Base-by-base conservation (phyloP, 1,140 invertebrate genomes). In the Rhopalosiphum padi region DNA sequence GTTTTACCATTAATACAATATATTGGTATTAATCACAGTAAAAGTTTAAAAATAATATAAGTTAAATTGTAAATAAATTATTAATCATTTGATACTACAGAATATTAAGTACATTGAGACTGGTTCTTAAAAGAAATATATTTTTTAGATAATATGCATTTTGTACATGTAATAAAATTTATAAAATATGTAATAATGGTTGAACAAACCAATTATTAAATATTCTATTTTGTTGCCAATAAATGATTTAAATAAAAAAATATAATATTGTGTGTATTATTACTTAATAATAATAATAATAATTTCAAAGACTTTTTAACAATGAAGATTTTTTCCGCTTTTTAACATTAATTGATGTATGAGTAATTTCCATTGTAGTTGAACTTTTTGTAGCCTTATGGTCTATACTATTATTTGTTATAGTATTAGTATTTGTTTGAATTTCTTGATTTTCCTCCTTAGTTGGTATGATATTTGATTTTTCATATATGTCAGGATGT, bases 221-320 rank as follows among this genome's bases (percentile, higher is more conserved):
- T 25, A 89, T 41, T 89, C 22, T 89, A 55, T 55, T 89, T 55
- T 89, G 23, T 55, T 55, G 35, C 21, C 11, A 55, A 55, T 89
- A 55, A 55, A 89, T 41, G 35, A 55, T 89, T 37, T 41, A 1
- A 53, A 23, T 53, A 89, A 89, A 53, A 77, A 35, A 53, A 11
- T 55, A 37, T 89, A 41, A 15, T n/a, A 68, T 68, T 53, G 8
- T 53, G 48, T 89, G 9, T 9, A 37, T 53, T 22, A 53, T 37
- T 89, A 18, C 2, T n/a, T 4, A n/a, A n/a, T 77, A 18, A n/a
- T 68, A 35, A 51, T 5, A 43, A 51, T 48, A 53, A 15, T 89
- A 41, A 18, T 43, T 60, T 90, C 23, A 90, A 90, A 90, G 88
- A 60, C 21, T 90, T 90, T 90, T 90, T 88, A 88, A 51, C 21